Evolutionary conservation across 1,140 invertebrate genomes (phyloP), one percentile per base, ranked within the genome.

Genomic region (Drosophila elegans): DNA sequence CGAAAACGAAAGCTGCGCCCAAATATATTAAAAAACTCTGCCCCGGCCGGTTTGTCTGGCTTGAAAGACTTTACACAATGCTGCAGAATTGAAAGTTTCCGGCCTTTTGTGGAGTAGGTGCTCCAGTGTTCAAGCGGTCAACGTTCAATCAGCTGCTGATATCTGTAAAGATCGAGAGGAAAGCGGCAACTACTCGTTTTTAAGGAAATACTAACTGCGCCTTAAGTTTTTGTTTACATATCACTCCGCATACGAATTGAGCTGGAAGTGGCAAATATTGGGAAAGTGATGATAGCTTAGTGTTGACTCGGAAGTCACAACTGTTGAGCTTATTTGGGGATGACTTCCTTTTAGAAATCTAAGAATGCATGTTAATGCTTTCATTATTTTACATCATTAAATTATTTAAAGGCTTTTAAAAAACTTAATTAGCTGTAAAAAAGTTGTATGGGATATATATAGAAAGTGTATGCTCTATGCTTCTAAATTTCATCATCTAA

Each of bases 41-140:
- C 52, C 44, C 44, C 36, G 80, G 82, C 82, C 69, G 82, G 78
- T 76, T 57, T 77, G 48, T 80, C 64, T 56, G 39, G 68, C 54
- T 63, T 68, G 72, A 67, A 69, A 54, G 77, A 67, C 60, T 68
- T 72, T 79, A 82, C 57, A 78, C 69, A 71, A 72, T 51, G 55
- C 59, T 82, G 34, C 44, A 74, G 67, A 86, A 86, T 86, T 86
- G 55, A 88, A 76, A 81, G 80, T 88, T 88, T 86, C 83, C 83
- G 83, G 83, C 44, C 84, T 82, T 83, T 86, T 79, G 78, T 88
- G 34, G 34, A 45, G 49, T 63, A 34, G 44, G 52, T 36, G 53
- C 57, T 39, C 32, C 60, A 36, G 57, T 63, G 57, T 32, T 60
- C 36, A 25, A 39, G 54, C 74, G 81, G 73, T 85, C 81, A 85